Evolutionary conservation across 64 coral and sea anemone genomes (phyloP).

Genomic region (Pocillopora damicornis): DNA sequence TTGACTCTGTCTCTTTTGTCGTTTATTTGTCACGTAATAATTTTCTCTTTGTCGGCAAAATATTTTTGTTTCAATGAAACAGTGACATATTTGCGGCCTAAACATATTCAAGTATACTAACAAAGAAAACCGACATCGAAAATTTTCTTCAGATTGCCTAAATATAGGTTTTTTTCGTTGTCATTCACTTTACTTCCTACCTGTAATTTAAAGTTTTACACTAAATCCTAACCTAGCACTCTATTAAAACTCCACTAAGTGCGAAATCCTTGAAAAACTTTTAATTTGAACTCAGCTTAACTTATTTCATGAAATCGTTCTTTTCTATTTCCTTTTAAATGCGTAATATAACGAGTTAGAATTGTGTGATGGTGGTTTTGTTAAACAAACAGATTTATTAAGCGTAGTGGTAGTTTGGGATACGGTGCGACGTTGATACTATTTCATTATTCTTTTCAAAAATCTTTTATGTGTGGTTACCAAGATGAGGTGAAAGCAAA

Average conservation of each 20-base stretch:
- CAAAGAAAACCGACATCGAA: slow-evolving; percentile 30
- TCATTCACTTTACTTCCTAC: not conserved
- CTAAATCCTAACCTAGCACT: not conserved
- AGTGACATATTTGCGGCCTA: slow-evolving; percentile 41
- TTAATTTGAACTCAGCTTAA: not conserved
- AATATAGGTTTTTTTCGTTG: slow-evolving; percentile 2
- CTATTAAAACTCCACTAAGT: not conserved
- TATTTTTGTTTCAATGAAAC: slow-evolving; percentile 49
- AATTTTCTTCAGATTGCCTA: slow-evolving; percentile 13
- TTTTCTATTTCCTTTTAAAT: slow-evolving; percentile 5
- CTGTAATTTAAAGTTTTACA: not conserved
- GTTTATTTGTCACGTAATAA: slow-evolving; percentile 32
- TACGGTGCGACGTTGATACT: slow-evolving; percentile 33
- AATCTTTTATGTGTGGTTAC: slow-evolving; percentile 33
- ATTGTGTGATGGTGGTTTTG: slow-evolving; percentile 43
- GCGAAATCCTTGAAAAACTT: not conserved
- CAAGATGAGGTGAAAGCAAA: slow-evolving; percentile 9
- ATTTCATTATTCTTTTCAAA: slow-evolving; percentile 70
- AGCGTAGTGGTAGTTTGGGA: slow-evolving; percentile 62
- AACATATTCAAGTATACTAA: slow-evolving; percentile 40
- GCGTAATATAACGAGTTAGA: slow-evolving; percentile 29
- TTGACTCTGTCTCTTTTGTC: slow-evolving; percentile 4
- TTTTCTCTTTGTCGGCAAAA: slow-evolving; percentile 44
- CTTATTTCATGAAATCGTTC: not conserved
- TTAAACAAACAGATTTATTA: slow-evolving; percentile 70